Evolutionary conservation across 2,888 invertebrate genomes (phyloP).

Genomic region (Xanthorhoe spadicearia): DNA sequence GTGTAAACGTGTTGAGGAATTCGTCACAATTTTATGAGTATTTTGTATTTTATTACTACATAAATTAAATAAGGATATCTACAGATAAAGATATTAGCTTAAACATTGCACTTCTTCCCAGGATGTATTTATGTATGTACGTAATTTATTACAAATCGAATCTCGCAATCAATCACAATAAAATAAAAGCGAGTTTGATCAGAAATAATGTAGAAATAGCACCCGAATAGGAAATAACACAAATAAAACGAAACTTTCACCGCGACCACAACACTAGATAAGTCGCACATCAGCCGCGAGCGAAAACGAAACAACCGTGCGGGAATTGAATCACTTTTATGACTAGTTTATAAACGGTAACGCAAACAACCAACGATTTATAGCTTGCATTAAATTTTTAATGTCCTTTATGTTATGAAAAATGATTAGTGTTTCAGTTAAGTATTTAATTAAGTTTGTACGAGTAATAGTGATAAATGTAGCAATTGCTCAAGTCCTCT

Average conservation of each 20-base stretch:
- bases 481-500: too few species aligned
- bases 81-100: neutral
- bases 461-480: too few species aligned
- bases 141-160: conserved; percentile 10
- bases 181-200: conserved; percentile 28
- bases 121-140: neutral
- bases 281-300: neutral
- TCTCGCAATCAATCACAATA: conserved; percentile 30
- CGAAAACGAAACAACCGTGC: neutral
- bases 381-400: too few species aligned
- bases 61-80: too few species aligned
- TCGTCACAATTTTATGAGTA: neutral
- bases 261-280: conserved; percentile 21
- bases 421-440: too few species aligned
- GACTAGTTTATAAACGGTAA: neutral
- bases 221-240: conserved; percentile 40
- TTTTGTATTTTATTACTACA: neutral
- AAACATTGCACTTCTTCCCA: neutral
- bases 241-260: conserved; percentile 44
- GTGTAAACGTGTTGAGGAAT: neutral
- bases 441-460: too few species aligned
- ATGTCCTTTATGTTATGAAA: too few species aligned
- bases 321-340: neutral
- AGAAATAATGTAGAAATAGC: conserved; percentile 34
- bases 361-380: too few species aligned